Conservation (phyloP, 2,113 vertebrate species). For the Willisornis vidua region DNA sequence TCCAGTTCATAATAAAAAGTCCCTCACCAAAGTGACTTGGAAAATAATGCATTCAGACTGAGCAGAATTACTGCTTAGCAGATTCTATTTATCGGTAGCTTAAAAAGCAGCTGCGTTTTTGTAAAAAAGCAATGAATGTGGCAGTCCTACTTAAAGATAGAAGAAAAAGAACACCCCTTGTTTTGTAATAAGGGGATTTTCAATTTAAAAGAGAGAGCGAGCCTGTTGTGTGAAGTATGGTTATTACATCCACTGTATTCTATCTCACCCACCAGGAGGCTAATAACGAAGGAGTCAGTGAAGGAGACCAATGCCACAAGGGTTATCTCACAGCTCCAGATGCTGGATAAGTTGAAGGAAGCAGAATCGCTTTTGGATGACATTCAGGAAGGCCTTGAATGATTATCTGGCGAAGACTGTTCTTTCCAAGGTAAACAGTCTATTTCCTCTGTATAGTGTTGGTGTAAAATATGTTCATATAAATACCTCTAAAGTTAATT, state of each 20-base stretch:
- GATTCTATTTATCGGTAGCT: slow-evolving; percentile 86
- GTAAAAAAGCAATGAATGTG: slow-evolving; percentile 83
- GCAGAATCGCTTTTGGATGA: slow-evolving; percentile 78
- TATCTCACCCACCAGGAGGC: slow-evolving; percentile 85
- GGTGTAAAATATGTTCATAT: slow-evolving; percentile 65
- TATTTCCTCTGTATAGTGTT: slow-evolving; percentile 64
- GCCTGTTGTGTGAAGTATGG: slow-evolving; percentile 84
- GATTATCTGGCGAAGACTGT: slow-evolving; percentile 75
- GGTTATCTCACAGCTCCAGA: slow-evolving; percentile 83
- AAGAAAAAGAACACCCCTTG: slow-evolving; percentile 83
- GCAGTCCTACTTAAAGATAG: slow-evolving; percentile 82
- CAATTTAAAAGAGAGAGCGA: slow-evolving; percentile 81
- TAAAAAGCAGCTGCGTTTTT: slow-evolving; percentile 86
- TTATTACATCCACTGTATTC: slow-evolving; percentile 85
- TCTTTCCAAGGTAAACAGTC: slow-evolving; percentile 82
- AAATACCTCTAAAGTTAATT: slow-evolving; percentile 60
- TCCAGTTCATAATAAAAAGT: slow-evolving; percentile 75
- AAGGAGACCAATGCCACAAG: slow-evolving; percentile 76
- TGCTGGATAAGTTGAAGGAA: slow-evolving; percentile 81
- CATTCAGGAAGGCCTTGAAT: slow-evolving; percentile 80
- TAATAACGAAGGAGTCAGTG: slow-evolving; percentile 81
- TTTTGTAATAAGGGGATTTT: slow-evolving; percentile 88
- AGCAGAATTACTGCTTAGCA: slow-evolving; percentile 77
- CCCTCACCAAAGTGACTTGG: slow-evolving; percentile 73
- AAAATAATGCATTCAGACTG: slow-evolving; percentile 82